These are phyloP conservation scores for Alethe diademata DNA, from an alignment of 2,113 vertebrate species.

Conservation along the genomic window DNA sequence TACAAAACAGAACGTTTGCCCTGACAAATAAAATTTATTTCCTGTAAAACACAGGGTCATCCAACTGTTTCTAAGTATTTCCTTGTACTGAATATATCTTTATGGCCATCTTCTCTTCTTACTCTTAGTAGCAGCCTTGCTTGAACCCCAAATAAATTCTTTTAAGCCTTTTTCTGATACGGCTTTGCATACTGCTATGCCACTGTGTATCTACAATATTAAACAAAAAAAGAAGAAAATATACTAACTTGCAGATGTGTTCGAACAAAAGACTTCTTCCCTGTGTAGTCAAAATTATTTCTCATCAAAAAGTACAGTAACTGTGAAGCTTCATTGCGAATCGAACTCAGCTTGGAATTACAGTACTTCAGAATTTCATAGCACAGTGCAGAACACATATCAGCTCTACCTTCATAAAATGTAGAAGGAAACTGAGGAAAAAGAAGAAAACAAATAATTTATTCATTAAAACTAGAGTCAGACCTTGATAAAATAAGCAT, in stretches of 20 bases:
- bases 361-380: slow-evolving; percentile 97
- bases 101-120: background rate
- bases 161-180: background rate
- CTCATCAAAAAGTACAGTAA: slow-evolving; percentile 98
- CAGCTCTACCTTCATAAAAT: slow-evolving; percentile 94
- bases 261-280: slow-evolving; percentile 94
- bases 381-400: slow-evolving; percentile 96
- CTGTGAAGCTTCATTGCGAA: slow-evolving; percentile 91
- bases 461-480: background rate
- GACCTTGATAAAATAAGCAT: background rate
- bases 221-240: background rate
- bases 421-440: slow-evolving; percentile 89
- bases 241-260: slow-evolving; percentile 90
- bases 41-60: background rate
- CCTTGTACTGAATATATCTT: background rate
- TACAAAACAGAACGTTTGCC: background rate
- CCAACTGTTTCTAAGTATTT: background rate
- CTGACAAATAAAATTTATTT: background rate
- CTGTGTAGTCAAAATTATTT: slow-evolving; percentile 98
- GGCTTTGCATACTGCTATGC: background rate
- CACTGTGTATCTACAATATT: background rate
- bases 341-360: slow-evolving; percentile 96
- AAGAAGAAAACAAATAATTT: background rate
- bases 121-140: background rate
- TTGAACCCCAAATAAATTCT: background rate